A percentile compares a stretch with the other conserved stretches of the same genome.
phyloP scores from a whole-genome alignment of 2,888 invertebrate species.

The Dryocosmus kuriphilus region DNA sequence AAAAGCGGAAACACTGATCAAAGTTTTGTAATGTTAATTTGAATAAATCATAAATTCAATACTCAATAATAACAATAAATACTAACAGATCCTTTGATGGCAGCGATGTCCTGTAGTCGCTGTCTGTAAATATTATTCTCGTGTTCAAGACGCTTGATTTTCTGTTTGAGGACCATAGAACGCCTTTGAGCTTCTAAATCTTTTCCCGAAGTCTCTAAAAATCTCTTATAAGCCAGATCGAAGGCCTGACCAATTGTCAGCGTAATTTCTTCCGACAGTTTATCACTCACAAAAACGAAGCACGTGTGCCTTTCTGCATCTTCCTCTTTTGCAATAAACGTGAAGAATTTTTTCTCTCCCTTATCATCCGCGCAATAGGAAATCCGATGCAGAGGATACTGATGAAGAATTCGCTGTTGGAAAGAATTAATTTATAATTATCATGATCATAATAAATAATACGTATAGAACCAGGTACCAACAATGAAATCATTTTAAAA shows the following conservation, averaged over 20 bases:
- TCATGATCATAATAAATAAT: neutral
- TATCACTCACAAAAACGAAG: conserved; percentile 98
- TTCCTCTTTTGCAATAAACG: conserved; percentile 92
- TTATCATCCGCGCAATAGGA: conserved; percentile 99
- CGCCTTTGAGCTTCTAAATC: conserved; percentile 92
- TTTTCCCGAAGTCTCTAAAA: conserved; percentile 94
- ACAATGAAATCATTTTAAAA: neutral
- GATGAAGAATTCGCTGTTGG: conserved; percentile 88
- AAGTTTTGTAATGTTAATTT: too few relatives aligned
- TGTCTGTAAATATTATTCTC: conserved; percentile 91
- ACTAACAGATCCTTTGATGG: conserved; percentile 79
- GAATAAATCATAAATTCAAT: too few relatives aligned
- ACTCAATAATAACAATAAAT: conserved; percentile 27
- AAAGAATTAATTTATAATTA: neutral
- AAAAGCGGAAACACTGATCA: too few relatives aligned
- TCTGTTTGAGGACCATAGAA: conserved; percentile 87
- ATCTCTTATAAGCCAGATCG: conserved; percentile 97
- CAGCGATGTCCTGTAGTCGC: conserved; percentile 85
- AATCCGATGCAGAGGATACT: conserved; percentile 97
- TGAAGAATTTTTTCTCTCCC: conserved; percentile 97
- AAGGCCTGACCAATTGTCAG: conserved; percentile 99
- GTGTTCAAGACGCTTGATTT: conserved; percentile 91
- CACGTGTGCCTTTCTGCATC: conserved; percentile 92
- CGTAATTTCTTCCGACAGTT: conserved; percentile 98
- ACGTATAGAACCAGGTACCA: neutral